A percentile compares a stretch with the other conserved stretches of the same genome.
Conservation (phyloP, 2,888 invertebrate genomes). For the Frankliniella fusca region DNA sequence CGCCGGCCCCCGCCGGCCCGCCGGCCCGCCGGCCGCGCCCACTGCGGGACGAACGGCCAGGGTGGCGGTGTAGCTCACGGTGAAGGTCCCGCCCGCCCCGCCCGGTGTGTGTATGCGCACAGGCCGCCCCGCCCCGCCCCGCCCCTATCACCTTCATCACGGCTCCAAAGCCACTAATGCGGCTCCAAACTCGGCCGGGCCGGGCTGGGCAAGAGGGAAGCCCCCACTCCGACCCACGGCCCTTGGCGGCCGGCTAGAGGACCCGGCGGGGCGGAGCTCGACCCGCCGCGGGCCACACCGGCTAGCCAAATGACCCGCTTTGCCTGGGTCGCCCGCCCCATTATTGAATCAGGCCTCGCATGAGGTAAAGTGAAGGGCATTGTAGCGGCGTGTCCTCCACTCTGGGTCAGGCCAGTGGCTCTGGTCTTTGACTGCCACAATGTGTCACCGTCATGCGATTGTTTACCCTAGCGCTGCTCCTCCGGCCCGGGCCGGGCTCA, state of each 20-base stretch:
- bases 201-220: background rate
- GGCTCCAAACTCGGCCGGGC: background rate
- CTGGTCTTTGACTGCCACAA: no score
- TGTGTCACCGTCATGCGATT: no score
- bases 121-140: background rate
- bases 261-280: background rate
- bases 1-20: background rate
- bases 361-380: no score
- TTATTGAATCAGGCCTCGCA: no score
- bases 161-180: slow-evolving; percentile 4
- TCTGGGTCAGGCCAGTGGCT: no score
- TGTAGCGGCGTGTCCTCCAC: no score
- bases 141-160: slow-evolving; percentile 8
- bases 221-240: background rate
- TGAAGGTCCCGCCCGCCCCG: no score
- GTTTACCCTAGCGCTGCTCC: no score
- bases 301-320: no score
- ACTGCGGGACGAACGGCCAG: background rate
- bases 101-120: background rate
- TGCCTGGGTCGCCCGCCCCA: background rate
- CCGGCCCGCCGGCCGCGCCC: background rate
- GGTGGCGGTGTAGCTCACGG: no score
- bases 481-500: no score
- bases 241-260: background rate
- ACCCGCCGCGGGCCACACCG: background rate